Base-by-base conservation (phyloP, 2,888 invertebrate genomes). In the Agonopterix heracliana region DNA sequence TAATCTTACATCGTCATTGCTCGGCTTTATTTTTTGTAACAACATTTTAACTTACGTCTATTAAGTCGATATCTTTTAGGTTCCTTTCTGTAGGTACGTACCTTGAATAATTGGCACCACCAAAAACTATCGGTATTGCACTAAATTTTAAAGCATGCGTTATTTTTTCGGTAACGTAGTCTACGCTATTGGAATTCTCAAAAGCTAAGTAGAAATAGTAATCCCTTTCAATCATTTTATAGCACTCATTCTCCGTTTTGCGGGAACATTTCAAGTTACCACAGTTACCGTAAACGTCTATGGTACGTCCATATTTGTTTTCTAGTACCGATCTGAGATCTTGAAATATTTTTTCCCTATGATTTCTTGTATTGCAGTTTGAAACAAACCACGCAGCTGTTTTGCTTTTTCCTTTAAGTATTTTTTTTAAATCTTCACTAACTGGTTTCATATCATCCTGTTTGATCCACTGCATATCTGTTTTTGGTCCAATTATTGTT, bases 51-150 rank as follows among this genome's bases (percentile, higher is more conserved):
- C 5, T 26, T 26, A 26, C 26, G 4, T 4, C n/a, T n/a, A n/a
- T 3, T 3, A 2, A 4, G 17, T 17, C 2, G 3, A 17, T 17
- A 17, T 1, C 17, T 17, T 17, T 17, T 17, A 17, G 17, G 3
- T 26, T 26, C 7, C 26, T 7, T 26, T 26, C 5, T 26, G 26
- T 26, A 26, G 5, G 10, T 26, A 26, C 26, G 10, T 12, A 78
- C 75, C 76, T 69, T 11, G 64, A 71, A 68, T 92, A 92, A 71
- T 92, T 89, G 47, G 90, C 90, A 10, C 89, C 90, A 3, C 93
- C 92, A 81, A 90, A 91, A 8, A 92, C 92, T 12, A 93, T 87
- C 1, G 93, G 93, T 3, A 93, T 74, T 11, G 91, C 83, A 60
- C 90, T 81, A 70, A 90, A 88, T 59, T 90, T 82, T 41, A 89